A percentile compares a stretch with the other conserved stretches of the same genome.
These are phyloP conservation scores for Chaitophorus viminalis DNA, from an alignment of 2,888 invertebrate genomes.

Conservation along the genomic window DNA sequence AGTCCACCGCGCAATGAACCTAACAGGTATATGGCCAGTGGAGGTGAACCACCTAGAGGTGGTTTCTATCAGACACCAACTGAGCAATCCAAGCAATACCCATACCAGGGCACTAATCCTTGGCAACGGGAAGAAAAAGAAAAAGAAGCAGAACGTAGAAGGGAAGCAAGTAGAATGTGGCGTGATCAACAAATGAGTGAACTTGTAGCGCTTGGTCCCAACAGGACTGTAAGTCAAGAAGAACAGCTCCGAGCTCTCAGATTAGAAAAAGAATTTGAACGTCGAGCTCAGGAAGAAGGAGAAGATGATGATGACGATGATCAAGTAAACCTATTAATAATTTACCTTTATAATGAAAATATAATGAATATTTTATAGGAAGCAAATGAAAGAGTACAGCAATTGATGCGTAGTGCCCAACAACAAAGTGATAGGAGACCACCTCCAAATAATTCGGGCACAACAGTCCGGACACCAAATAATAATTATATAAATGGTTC, in stretches of 20 bases:
- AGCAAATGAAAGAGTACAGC: constrained; percentile 69
- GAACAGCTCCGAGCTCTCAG: constrained; percentile 89
- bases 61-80: constrained; percentile 73
- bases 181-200: constrained; percentile 89
- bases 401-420: constrained; percentile 69
- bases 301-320: constrained; percentile 77
- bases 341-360: neutral
- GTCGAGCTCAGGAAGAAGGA: constrained; percentile 84
- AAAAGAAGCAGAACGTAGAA: constrained; percentile 77
- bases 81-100: constrained; percentile 69
- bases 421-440: constrained; percentile 65
- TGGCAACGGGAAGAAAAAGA: constrained; percentile 95
- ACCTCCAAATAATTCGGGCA: constrained; percentile 65
- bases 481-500: constrained; percentile 65
- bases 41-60: constrained; percentile 71
- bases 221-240: constrained; percentile 82
- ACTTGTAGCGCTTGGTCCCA: constrained; percentile 74
- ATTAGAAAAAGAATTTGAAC: constrained; percentile 93
- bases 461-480: constrained; percentile 64
- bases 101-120: constrained; percentile 75
- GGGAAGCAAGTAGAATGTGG: constrained; percentile 80
- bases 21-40: constrained; percentile 75
- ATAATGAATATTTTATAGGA: constrained; percentile 64
- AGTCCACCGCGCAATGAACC: constrained; percentile 50
- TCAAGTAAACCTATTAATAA: constrained; percentile 63